Percentiles rank a stretch among this genome's conserved stretches.
Evolutionary conservation across 2,113 vertebrate genomes (phyloP).

Genomic region (Tiliqua scincoides): DNA sequence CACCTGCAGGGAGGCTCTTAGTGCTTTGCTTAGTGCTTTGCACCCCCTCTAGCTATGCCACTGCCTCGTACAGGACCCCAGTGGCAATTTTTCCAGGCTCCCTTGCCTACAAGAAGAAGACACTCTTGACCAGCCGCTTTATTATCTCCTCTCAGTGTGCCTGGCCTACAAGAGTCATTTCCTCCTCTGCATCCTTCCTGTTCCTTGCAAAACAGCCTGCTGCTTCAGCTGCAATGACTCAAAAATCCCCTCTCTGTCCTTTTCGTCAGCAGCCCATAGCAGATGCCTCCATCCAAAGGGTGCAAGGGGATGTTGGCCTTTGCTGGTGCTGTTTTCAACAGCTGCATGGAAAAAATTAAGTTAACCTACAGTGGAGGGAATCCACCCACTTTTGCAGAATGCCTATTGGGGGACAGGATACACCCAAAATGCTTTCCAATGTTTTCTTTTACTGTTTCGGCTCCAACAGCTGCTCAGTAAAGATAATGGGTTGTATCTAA

Average conservation of each 20-base stretch:
- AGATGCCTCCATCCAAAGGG: constrained; percentile 12
- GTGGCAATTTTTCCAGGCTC: neutral
- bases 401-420: no score
- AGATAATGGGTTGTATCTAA: no score
- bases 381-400: no score
- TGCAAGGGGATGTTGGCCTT: neutral
- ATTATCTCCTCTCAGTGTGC: neutral
- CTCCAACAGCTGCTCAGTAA: neutral
- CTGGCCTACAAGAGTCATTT: accelerated
- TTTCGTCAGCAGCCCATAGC: neutral
- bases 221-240: neutral
- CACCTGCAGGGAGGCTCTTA: no score
- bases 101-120: neutral
- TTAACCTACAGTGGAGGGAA: no score
- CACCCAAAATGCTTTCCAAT: no score
- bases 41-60: no score
- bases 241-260: neutral
- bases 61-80: neutral
- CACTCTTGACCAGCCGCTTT: neutral
- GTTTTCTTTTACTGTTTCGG: neutral
- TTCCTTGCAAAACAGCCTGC: constrained; percentile 15
- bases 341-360: no score
- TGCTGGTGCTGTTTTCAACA: no score
- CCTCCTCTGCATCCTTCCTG: constrained; percentile 19
- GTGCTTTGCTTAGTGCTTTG: no score